A percentile compares a stretch with the other conserved stretches of the same genome.
Evolutionary conservation across 1,140 invertebrate genomes (phyloP).

Genomic region (Drosophila mayri): DNA sequence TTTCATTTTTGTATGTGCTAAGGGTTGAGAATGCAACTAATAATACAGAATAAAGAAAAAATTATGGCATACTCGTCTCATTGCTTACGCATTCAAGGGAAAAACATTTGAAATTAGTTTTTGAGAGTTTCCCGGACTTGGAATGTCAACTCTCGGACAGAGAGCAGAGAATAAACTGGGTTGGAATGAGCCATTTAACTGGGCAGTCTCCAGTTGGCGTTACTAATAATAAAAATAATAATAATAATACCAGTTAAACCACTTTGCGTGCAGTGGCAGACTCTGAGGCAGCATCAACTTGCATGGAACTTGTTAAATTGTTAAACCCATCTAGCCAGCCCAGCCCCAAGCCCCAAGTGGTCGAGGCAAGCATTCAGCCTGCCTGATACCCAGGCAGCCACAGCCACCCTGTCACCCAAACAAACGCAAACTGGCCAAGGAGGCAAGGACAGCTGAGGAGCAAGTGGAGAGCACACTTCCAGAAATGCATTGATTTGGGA

Average conservation of each 20-base stretch:
- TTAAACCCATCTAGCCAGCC: slow-evolving; percentile 52
- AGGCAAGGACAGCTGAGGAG: slow-evolving; percentile 38
- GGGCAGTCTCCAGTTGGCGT: slow-evolving; percentile 50
- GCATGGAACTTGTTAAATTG: slow-evolving; percentile 57
- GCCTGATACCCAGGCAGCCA: slow-evolving; percentile 42
- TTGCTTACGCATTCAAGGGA: not conserved
- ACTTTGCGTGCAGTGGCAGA: slow-evolving; percentile 73
- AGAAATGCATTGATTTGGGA: not conserved
- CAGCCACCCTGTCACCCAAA: slow-evolving; percentile 55
- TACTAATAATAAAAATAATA: slow-evolving; percentile 66
- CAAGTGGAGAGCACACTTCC: slow-evolving; percentile 19
- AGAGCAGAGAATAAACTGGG: slow-evolving; percentile 46
- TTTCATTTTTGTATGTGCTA: slow-evolving; percentile 38
- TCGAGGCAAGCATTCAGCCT: slow-evolving; percentile 20
- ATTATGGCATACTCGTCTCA: slow-evolving; percentile 14
- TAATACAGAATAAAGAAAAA: slow-evolving; percentile 8
- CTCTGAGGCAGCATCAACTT: slow-evolving; percentile 56
- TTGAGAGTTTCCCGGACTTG: slow-evolving; percentile 13
- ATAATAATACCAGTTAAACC: slow-evolving; percentile 76
- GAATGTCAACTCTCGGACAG: slow-evolving; percentile 35
- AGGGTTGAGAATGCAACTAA: slow-evolving; percentile 7
- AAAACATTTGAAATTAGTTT: slow-evolving; percentile 19
- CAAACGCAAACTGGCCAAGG: slow-evolving; percentile 49
- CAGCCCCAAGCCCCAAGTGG: slow-evolving; percentile 44
- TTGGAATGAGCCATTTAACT: slow-evolving; percentile 38